Evolutionary conservation across 2,888 invertebrate genomes (phyloP).

Genomic region (Tetrapedia diversipes): DNA sequence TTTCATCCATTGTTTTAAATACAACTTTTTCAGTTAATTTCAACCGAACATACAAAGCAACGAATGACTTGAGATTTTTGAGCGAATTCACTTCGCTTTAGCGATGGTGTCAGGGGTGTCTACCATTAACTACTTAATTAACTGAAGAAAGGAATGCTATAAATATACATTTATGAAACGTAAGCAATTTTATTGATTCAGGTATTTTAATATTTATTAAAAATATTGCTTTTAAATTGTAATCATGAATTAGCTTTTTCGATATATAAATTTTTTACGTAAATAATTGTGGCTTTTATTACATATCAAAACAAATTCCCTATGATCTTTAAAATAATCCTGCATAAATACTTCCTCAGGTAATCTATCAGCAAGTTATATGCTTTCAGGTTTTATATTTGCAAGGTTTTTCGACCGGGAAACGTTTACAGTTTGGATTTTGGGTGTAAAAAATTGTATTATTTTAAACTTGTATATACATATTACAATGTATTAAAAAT

Average conservation of each 20-base stretch:
- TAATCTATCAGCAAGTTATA: not conserved
- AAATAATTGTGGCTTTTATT: not conserved
- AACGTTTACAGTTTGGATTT: constrained; percentile 6
- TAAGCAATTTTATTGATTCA: too few relatives aligned
- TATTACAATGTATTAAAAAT: not conserved
- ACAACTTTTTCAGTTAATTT: constrained; percentile 23
- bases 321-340: not conserved
- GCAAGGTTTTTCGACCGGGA: not conserved
- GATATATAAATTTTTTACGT: not conserved
- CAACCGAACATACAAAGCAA: constrained; percentile 41
- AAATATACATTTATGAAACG: not conserved
- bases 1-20: constrained; percentile 88
- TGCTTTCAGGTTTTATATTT: constrained; percentile 6
- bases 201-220: not conserved
- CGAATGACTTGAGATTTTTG: constrained; percentile 79
- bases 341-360: not conserved
- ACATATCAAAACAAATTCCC: constrained; percentile 21
- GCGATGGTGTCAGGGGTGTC: constrained; percentile 32
- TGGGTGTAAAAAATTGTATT: not conserved
- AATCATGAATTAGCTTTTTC: not conserved
- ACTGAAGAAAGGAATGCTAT: constrained; percentile 23
- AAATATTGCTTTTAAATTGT: not conserved
- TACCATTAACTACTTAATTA: constrained; percentile 43
- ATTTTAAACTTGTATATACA: not conserved
- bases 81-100: constrained; percentile 33